Conservation (phyloP, 37 sponge, comb jelly and placozoan species). For the Ianthella basta region DNA sequence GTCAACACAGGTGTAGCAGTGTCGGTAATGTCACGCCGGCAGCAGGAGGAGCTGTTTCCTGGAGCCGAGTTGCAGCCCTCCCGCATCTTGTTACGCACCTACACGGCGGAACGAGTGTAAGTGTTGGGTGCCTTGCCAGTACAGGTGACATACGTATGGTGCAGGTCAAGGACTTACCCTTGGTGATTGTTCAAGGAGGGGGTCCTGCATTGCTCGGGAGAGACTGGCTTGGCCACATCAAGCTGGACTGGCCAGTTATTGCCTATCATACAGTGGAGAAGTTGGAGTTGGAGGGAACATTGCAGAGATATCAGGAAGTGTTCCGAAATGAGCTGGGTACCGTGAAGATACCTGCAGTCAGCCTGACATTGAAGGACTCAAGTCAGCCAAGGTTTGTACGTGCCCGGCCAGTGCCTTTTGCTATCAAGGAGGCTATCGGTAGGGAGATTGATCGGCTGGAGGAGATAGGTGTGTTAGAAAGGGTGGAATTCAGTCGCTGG, state of each 20-base stretch:
- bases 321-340: no score
- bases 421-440: not conserved
- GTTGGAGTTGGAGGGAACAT: no score
- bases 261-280: not conserved
- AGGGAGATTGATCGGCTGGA: not conserved
- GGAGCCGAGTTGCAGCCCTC: not conserved
- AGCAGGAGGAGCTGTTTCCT: not conserved
- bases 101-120: not conserved
- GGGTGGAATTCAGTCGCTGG: conserved; percentile 3
- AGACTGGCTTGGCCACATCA: not conserved
- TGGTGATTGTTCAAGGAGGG: not conserved
- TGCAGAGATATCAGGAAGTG: no score
- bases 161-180: not conserved
- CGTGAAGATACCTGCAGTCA: no score
- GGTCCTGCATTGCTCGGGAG: not conserved
- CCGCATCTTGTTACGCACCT: not conserved
- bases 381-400: conserved; percentile 7
- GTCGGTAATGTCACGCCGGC: not conserved
- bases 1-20: not conserved
- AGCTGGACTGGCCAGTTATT: not conserved
- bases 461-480: not conserved
- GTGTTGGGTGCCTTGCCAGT: not conserved
- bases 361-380: no score
- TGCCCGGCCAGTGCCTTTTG: not conserved
- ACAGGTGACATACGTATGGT: not conserved